Conservation (phyloP, 2,888 invertebrate species). For the Leucozona laternaria region DNA sequence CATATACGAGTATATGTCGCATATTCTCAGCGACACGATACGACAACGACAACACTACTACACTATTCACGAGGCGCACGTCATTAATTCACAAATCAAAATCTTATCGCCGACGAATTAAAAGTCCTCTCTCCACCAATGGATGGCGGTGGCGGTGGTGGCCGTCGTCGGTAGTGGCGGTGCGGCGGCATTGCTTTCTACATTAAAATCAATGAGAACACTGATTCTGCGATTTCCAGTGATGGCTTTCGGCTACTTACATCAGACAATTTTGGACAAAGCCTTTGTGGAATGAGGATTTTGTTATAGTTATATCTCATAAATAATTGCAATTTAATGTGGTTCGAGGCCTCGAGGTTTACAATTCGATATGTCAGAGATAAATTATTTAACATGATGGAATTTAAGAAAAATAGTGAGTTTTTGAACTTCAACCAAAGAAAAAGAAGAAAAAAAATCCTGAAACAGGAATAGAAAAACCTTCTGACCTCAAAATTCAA, state of each 20-base stretch:
- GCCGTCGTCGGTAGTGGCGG: neutral
- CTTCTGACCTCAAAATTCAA: neutral
- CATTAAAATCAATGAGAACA: slow-evolving; percentile 75
- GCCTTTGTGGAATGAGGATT: slow-evolving; percentile 30
- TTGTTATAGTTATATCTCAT: neutral
- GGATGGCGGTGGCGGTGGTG: neutral
- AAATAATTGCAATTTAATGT: slow-evolving; percentile 19
- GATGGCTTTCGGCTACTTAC: slow-evolving; percentile 67
- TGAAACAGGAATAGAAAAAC: neutral
- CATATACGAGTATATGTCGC: too few relatives aligned
- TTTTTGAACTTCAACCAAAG: neutral
- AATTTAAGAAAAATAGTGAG: neutral
- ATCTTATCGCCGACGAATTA: slow-evolving; percentile 74
- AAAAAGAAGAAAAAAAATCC: neutral
- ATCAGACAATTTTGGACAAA: slow-evolving; percentile 50
- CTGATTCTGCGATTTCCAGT: slow-evolving; percentile 67
- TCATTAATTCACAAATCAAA: slow-evolving; percentile 75
- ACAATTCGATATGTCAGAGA: slow-evolving; percentile 5
- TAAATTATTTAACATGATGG: slow-evolving; percentile 9
- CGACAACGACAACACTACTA: slow-evolving; percentile 46
- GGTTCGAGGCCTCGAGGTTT: neutral
- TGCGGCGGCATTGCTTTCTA: slow-evolving; percentile 52
- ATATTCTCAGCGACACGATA: slow-evolving; percentile 37
- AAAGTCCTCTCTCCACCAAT: slow-evolving; percentile 62
- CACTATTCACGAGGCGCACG: slow-evolving; percentile 71